A percentile compares a stretch with the other conserved stretches of the same genome.
phyloP scores from a whole-genome alignment of 2,888 invertebrate genomes.

The Anorthoa munda region DNA sequence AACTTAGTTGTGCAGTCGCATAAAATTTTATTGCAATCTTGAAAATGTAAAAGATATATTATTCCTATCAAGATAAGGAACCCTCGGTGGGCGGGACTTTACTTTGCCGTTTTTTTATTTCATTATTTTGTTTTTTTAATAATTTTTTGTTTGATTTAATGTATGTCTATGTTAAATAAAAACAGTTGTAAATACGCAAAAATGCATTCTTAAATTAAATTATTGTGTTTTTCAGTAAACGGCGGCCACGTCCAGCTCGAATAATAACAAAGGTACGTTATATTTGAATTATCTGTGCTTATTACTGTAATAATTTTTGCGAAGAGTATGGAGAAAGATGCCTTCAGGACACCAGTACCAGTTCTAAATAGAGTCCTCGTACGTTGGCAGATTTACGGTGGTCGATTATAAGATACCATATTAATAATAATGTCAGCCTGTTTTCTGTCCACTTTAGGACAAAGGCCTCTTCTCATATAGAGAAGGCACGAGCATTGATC shows the following conservation, averaged over 20 bases:
- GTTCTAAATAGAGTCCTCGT: too few species aligned
- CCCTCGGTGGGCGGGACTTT: too few species aligned
- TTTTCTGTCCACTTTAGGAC: too few species aligned
- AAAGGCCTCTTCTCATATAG: too few species aligned
- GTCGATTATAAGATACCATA: too few species aligned
- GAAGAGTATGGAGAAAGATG: too few species aligned
- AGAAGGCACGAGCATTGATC: too few species aligned
- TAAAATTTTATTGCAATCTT: not conserved
- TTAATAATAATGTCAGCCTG: too few species aligned
- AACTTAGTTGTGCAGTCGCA: not conserved
- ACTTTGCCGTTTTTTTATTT: not conserved
- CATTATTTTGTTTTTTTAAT: not conserved
- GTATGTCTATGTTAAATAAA: not conserved
- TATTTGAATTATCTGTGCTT: not conserved
- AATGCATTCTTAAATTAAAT: not conserved
- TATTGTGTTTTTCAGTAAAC: constrained; percentile 13
- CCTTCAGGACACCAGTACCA: too few species aligned
- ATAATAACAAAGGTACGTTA: constrained; percentile 3
- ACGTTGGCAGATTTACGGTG: too few species aligned
- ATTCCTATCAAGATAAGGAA: not conserved
- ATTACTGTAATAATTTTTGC: too few species aligned
- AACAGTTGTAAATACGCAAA: not conserved
- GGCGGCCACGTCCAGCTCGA: not conserved
- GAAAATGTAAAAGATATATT: not conserved
- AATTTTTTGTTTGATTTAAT: not conserved